Conservation (phyloP, 1,140 invertebrate species). For the Macrobrachium rosenbergii region DNA sequence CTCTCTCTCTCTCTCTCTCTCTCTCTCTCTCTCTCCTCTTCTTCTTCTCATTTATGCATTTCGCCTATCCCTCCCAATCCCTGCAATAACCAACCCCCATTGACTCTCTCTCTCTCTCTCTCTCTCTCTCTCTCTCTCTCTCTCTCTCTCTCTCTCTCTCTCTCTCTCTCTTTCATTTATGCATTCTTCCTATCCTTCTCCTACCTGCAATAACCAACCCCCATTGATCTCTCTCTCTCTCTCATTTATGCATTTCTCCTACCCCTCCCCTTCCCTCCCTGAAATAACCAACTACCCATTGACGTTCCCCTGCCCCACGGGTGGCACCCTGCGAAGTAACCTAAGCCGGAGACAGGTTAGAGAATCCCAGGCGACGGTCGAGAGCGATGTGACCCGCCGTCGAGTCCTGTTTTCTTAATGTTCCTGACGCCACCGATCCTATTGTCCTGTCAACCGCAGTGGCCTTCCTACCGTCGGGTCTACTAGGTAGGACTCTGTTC, state of each 20-base stretch:
- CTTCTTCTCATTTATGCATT: neutral
- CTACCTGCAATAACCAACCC: too few species aligned
- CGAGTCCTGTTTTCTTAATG: too few species aligned
- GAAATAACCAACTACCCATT: neutral
- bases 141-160: neutral
- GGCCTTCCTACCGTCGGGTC: too few species aligned
- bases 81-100: neutral
- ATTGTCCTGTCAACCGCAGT: too few species aligned
- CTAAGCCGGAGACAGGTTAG: too few species aligned
- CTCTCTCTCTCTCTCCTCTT: conserved; percentile 33
- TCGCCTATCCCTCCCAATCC: neutral
- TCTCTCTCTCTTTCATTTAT: neutral
- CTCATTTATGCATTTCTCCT: neutral
- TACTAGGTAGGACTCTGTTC: too few species aligned
- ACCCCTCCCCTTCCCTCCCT: neutral
- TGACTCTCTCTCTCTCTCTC: neutral
- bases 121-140: neutral
- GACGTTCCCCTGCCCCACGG: neutral
- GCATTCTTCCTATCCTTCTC: too few species aligned
- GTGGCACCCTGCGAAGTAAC: too few species aligned
- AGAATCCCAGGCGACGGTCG: too few species aligned
- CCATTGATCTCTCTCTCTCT: too few species aligned
- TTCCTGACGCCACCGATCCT: too few species aligned
- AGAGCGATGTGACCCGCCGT: too few species aligned
- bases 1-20: conserved; percentile 14